These are phyloP conservation scores for Micronycteris hirsuta DNA, from an alignment of 2,113 vertebrate genomes.

Conservation along the genomic window DNA sequence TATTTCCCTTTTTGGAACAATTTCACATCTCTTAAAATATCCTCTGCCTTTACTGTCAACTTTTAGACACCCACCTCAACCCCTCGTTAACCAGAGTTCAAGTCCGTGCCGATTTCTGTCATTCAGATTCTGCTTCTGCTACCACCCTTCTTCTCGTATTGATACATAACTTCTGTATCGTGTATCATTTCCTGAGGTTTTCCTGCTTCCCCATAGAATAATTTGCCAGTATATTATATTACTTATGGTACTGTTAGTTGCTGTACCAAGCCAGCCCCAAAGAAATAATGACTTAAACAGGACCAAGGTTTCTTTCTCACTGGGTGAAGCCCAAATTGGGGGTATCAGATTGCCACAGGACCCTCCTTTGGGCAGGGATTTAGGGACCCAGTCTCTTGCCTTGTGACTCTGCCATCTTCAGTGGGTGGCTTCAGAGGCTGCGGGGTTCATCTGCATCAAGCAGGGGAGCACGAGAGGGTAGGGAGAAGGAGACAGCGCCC, in stretches of 20 bases:
- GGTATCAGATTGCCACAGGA: background rate
- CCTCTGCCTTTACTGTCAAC: background rate
- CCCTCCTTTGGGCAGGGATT: background rate
- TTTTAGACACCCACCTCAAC: background rate
- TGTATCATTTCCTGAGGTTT: background rate
- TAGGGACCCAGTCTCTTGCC: background rate
- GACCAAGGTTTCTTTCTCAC: background rate
- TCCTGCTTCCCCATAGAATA: background rate
- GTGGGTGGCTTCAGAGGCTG: background rate
- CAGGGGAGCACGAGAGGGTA: background rate
- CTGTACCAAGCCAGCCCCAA: background rate
- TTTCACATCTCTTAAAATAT: background rate
- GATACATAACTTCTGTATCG: background rate
- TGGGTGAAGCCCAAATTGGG: background rate
- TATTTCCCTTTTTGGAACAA: background rate
- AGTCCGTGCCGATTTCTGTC: background rate
- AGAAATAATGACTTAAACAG: background rate
- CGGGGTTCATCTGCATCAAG: background rate
- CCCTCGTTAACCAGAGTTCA: background rate
- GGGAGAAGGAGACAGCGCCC: background rate
- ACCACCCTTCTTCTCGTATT: background rate
- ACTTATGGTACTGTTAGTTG: background rate
- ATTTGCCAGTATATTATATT: background rate
- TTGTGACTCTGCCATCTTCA: background rate
- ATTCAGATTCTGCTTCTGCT: background rate